A percentile compares a stretch with the other conserved stretches of the same genome.
Conservation (phyloP, 2,797 vertebrate species). For the Protosalanx chinensis region DNA sequence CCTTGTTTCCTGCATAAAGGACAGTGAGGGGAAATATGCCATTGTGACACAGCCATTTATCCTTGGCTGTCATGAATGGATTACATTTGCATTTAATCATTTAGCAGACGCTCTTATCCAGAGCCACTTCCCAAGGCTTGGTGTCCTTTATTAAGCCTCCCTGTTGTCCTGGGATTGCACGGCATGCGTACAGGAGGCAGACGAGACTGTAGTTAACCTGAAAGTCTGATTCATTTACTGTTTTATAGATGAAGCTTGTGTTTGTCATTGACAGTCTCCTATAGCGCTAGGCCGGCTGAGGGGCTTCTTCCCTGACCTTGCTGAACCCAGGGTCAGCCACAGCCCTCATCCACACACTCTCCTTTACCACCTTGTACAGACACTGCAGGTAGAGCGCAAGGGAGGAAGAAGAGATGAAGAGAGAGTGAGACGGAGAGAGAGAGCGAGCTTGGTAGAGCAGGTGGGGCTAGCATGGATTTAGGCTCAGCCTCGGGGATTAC, state of each 20-base stretch:
- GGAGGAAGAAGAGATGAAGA: slow-evolving; percentile 9
- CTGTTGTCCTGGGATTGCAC: not conserved
- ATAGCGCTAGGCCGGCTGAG: not conserved
- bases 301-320: slow-evolving; percentile 1
- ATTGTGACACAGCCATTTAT: too few species aligned
- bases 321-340: not conserved
- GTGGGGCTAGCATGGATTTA: slow-evolving; percentile 59
- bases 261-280: too few species aligned
- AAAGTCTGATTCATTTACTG: too few species aligned
- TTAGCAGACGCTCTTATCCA: too few species aligned
- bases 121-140: too few species aligned
- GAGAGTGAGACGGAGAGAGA: not conserved
- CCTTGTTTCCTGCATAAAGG: slow-evolving; percentile 12
- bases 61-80: too few species aligned
- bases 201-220: too few species aligned
- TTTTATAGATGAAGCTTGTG: too few species aligned
- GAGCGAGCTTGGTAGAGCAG: slow-evolving; percentile 42
- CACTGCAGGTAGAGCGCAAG: too few species aligned
- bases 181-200: too few species aligned
- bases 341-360: not conserved
- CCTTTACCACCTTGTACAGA: slow-evolving; percentile 12
- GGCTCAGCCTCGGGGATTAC: slow-evolving; percentile 63
- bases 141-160: not conserved
- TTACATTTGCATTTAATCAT: too few species aligned
- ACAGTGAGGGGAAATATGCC: not conserved